These are phyloP conservation scores for Eufriesea mexicana DNA, from an alignment of 1,140 invertebrate genomes.

Conservation along the genomic window DNA sequence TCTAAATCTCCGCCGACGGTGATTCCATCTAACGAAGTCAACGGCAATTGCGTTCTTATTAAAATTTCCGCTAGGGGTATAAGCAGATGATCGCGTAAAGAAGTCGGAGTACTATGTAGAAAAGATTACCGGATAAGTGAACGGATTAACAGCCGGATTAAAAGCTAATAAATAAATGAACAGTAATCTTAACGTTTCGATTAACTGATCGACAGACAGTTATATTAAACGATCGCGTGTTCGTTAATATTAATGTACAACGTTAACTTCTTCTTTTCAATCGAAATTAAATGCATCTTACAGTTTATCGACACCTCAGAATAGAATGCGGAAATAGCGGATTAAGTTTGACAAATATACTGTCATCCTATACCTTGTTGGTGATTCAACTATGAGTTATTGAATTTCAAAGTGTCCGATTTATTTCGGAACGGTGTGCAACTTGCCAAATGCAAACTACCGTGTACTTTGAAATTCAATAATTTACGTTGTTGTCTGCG, in stretches of 20 bases:
- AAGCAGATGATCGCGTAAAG: not conserved
- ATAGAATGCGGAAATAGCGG: not conserved
- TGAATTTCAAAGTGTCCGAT: constrained; percentile 55
- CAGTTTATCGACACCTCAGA: not conserved
- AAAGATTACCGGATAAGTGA: no score
- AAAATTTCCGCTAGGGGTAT: not conserved
- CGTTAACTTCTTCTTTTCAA: not conserved
- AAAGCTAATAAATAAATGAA: no score
- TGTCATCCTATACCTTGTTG: constrained; percentile 2
- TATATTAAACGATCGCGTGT: no score
- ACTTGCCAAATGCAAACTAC: constrained; percentile 47
- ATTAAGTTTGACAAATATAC: constrained; percentile 39
- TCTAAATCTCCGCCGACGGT: not conserved
- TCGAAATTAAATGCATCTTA: not conserved
- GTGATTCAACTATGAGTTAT: constrained; percentile 52
- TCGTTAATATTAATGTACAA: no score
- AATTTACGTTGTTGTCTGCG: not conserved
- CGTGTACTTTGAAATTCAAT: constrained; percentile 23
- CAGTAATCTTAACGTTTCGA: no score
- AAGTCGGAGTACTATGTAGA: not conserved
- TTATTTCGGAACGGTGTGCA: constrained; percentile 35
- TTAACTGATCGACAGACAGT: no score
- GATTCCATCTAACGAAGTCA: not conserved
- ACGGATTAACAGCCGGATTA: no score
- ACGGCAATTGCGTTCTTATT: not conserved